Conservation (phyloP, 1,140 invertebrate species). For the Aphaenogaster floridana region DNA sequence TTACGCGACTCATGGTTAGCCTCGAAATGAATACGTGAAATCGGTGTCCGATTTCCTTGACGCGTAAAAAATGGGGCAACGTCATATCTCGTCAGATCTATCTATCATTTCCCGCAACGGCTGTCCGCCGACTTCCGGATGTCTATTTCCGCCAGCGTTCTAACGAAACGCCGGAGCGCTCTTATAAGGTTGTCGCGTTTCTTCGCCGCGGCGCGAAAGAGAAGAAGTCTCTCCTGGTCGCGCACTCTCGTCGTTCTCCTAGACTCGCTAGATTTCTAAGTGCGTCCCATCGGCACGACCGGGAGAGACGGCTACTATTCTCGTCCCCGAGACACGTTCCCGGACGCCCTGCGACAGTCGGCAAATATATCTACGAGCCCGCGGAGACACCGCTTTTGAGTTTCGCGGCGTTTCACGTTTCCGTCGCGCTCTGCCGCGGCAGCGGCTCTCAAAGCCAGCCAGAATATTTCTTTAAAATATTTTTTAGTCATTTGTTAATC, state of each 20-base stretch:
- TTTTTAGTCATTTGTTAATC: background rate
- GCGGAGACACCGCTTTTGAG: conserved; percentile 44
- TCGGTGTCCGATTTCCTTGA: background rate
- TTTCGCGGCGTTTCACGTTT: conserved; percentile 52
- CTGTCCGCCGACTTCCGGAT: conserved; percentile 18
- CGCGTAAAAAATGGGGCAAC: background rate
- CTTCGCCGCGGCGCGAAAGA: conserved; percentile 26
- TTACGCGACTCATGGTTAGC: background rate
- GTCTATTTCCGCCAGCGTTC: conserved; percentile 24
- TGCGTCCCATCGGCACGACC: conserved; percentile 70
- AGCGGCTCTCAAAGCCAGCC: conserved; percentile 8
- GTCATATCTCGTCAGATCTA: background rate
- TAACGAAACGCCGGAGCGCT: background rate
- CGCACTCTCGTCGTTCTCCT: conserved; percentile 37
- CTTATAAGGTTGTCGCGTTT: background rate
- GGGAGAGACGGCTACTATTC: conserved; percentile 82
- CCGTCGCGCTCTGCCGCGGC: background rate
- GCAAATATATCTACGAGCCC: conserved; percentile 83
- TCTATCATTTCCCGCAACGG: background rate
- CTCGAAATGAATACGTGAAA: background rate
- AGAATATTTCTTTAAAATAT: background rate
- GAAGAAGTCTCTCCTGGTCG: background rate
- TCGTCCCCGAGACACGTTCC: conserved; percentile 77
- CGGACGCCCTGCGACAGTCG: conserved; percentile 77
- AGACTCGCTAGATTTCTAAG: conserved; percentile 66